Conservation (phyloP, 1,140 invertebrate species). For the Pentalonia nigronervosa region DNA sequence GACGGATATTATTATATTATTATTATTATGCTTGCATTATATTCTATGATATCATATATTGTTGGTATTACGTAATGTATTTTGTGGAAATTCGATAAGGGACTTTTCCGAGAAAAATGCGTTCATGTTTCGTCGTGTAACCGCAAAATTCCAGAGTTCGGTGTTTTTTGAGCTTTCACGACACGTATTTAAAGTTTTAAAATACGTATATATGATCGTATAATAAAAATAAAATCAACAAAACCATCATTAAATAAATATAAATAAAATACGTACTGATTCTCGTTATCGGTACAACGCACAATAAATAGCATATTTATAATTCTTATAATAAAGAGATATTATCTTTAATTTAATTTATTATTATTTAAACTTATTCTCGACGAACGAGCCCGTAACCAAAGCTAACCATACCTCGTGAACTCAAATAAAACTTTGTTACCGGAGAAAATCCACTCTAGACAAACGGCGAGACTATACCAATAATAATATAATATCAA, state of each 20-base stretch:
- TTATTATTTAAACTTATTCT: neutral
- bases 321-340: neutral
- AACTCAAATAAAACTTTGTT: neutral
- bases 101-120: neutral
- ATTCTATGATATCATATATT: neutral
- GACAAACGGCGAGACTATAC: neutral
- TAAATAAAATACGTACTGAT: neutral
- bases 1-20: neutral
- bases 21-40: neutral
- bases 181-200: neutral
- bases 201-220: neutral
- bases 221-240: slow-evolving; percentile 2
- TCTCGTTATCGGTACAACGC: neutral
- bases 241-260: neutral
- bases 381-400: neutral
- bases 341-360: slow-evolving; percentile 10
- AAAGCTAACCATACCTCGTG: neutral
- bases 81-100: slow-evolving; percentile 25
- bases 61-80: neutral
- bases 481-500: neutral
- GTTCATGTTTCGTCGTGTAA: neutral
- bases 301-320: neutral
- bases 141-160: neutral
- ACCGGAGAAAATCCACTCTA: neutral
- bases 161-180: neutral